Conservation (phyloP, 2,113 vertebrate genomes). For the Trichomycterus rosablanca region DNA sequence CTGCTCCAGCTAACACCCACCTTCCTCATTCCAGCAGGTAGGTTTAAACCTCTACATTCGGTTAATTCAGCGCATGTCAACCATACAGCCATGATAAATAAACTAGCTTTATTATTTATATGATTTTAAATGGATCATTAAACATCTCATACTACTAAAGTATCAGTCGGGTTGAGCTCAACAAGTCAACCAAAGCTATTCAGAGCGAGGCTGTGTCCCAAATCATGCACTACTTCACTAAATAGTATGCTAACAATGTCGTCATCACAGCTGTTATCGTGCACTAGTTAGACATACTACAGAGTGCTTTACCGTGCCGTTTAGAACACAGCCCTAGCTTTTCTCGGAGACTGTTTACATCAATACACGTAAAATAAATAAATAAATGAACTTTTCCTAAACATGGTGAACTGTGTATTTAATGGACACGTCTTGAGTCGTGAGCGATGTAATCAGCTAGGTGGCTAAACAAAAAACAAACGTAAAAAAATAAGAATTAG, state of each 20-base stretch:
- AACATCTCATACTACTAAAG: no score
- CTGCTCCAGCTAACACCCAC: not conserved
- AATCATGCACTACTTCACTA: not conserved
- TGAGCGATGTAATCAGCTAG: no score
- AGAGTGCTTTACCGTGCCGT: not conserved
- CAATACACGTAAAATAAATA: no score
- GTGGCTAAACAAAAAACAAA: no score
- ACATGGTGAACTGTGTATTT: not conserved
- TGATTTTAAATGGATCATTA: no score
- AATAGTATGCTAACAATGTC: not conserved
- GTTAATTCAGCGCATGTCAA: not conserved
- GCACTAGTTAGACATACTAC: not conserved
- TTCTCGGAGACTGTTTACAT: no score
- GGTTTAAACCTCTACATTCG: not conserved
- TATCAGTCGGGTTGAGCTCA: no score
- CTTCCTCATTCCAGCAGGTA: slow-evolving; percentile 11
- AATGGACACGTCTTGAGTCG: not conserved
- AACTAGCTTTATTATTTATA: no score
- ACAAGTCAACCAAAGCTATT: no score
- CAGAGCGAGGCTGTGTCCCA: not conserved
- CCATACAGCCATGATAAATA: not conserved
- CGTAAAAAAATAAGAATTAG: not conserved
- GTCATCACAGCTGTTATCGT: not conserved
- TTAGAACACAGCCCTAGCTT: not conserved
- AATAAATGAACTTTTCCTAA: no score